Evolutionary conservation across 2,888 invertebrate genomes (phyloP).

Genomic region (Drosophila nr. medialis): DNA sequence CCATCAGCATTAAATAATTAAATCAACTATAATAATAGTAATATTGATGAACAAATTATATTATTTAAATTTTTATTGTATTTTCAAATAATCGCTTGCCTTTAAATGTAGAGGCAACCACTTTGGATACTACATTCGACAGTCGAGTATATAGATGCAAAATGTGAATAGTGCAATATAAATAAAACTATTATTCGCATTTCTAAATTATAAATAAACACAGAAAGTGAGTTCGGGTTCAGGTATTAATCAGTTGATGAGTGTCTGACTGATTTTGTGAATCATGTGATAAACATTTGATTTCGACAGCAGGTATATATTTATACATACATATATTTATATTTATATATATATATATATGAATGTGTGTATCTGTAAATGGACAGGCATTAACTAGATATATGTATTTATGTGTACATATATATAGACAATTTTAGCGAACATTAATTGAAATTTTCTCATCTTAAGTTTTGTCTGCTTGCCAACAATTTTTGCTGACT

Average conservation of each 20-base stretch:
- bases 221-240: slow-evolving; percentile 6
- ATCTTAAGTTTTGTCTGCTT: slow-evolving; percentile 35
- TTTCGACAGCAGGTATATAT: slow-evolving; percentile 25
- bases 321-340: neutral
- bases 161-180: neutral
- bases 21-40: neutral
- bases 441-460: slow-evolving; percentile 52
- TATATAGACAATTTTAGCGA: slow-evolving; percentile 10
- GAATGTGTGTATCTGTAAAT: slow-evolving; percentile 16
- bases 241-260: slow-evolving; percentile 29
- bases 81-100: neutral
- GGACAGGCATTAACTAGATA: slow-evolving; percentile 49
- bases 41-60: neutral
- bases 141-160: neutral
- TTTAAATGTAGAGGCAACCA: neutral
- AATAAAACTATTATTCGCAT: neutral
- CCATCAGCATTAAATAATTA: neutral
- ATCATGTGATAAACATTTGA: slow-evolving; percentile 37
- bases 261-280: slow-evolving; percentile 36
- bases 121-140: neutral
- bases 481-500: slow-evolving; percentile 36
- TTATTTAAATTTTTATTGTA: neutral
- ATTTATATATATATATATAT: neutral
- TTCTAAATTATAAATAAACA: neutral
- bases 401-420: slow-evolving; percentile 19